Base-by-base conservation (phyloP, 2,888 invertebrate genomes). In the Lysandra coridon region DNA sequence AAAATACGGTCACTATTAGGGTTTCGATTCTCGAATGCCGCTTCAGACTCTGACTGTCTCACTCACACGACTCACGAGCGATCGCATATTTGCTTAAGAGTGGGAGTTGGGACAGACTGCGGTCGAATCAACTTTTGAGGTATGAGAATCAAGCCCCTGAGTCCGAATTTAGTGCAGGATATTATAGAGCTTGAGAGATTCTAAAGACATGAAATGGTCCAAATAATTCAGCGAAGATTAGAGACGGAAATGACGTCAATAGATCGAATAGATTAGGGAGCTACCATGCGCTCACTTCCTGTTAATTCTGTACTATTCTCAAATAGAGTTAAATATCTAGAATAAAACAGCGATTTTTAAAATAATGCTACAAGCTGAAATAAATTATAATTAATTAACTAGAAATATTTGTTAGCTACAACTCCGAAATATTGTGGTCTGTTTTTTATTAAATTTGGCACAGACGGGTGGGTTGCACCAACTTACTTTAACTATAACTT, bases 151-250 rank as follows among this genome's bases (percentile, higher is more conserved):
- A 3, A 1, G n/a, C 2, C 23, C 62, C 69, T 14, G 14, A 69
- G 33, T 69, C 33, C 69, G 69, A 69, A 69, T 33, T 69, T 69
- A 69, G 37, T 37, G 14, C 69, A 69, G 69, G 30, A 12, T 12
- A 69, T 37, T 23, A 69, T 37, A 33, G 64, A 30, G 64, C 64
- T 64, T 12, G 64, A 12, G 64, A 33, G 4, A 14, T 33, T 14
- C 33, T 69, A 37, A 69, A 69, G 69, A 69, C 69, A 69, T 69
- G 33, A 69, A 69, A 69, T 69, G 69, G 69, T 37, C 14, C 69
- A 69, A 69, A 69, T 69, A 37, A 69, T 69, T 69, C 37, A 69
- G 33, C 17, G 33, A 33, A 69, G 69, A 69, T 69, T 33, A 37
- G 33, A 69, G 14, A 69, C 69, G 33, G 69, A 37, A 69, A 69